These are phyloP conservation scores for Alca torda DNA, from an alignment of 2,797 vertebrate genomes.

Conservation along the genomic window DNA sequence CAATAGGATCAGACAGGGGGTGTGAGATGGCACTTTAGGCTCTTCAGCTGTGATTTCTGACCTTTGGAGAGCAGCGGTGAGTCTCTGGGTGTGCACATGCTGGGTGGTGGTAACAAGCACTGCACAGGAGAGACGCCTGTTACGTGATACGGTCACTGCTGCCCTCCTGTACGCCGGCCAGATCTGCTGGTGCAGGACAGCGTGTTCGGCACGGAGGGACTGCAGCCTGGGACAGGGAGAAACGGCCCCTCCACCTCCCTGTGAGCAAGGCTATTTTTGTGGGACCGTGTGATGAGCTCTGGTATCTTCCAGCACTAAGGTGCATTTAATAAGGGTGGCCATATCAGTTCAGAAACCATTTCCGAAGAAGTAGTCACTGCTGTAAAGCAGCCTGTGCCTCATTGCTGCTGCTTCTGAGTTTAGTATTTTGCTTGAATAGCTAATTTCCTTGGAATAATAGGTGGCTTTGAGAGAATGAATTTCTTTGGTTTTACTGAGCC, in stretches of 20 bases:
- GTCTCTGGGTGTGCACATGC: neutral
- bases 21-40: neutral
- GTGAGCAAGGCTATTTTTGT: slow-evolving; percentile 27
- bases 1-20: neutral
- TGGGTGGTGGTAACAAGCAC: neutral
- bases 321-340: neutral
- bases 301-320: neutral
- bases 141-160: neutral
- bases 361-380: neutral
- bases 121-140: neutral
- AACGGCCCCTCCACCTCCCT: neutral
- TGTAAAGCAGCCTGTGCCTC: neutral
- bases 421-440: neutral
- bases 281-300: neutral
- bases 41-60: neutral
- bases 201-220: neutral
- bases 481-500: neutral
- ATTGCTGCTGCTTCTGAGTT: neutral
- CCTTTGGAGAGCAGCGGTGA: neutral
- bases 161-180: neutral
- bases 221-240: neutral
- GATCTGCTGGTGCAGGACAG: slow-evolving; percentile 8
- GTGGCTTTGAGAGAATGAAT: neutral
- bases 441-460: neutral
- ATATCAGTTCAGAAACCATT: neutral